Evolutionary conservation across 2,888 invertebrate genomes (phyloP), one percentile per base, ranked within the genome.

Genomic region (Eurois occulta): DNA sequence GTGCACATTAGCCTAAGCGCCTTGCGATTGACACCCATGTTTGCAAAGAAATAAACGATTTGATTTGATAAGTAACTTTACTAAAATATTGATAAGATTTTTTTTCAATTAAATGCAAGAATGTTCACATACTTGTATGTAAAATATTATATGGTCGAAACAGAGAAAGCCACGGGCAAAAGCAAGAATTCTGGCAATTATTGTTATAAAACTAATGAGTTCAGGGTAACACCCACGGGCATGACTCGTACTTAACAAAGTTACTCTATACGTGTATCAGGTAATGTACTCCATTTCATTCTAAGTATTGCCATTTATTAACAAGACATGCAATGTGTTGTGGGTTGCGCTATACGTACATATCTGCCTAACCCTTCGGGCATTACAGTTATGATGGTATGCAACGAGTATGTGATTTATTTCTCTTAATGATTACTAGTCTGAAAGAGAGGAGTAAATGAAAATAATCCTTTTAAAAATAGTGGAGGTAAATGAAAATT

Each of bases 121-220:
- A n/a, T n/a, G n/a, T n/a, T n/a, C n/a, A n/a, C n/a, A n/a, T n/a
- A n/a, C 35, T 35, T 35, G 4, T 38, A 38, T 41, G 11, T 41
- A 11, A 41, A 41, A 41, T 41, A 41, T 41, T 11, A 11, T 11
- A 41, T 41, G 58, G 16, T 28, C 16, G 2, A 7, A 18, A 28
- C 16, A 28, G 2, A 28, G 28, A 28, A 24, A 58, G 10, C 2
- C 58, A 58, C 1, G 16, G 2, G 16, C 28, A 58, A 28, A 28
- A 28, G 7, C 58, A 16, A 58, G 28, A n/a, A 6, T 7, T 58
- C 0, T 52, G 58, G 48, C 60, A 52, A 13, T 35, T 41, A 64
- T 58, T 38, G 58, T 65, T 64, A 60, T 75, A 75, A 75, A 64
- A n/a, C 43, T 74, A 81, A 82, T 72, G 76, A 81, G 58, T 68